A percentile compares a stretch with the other conserved stretches of the same genome.
Conservation (phyloP, 2,113 vertebrate species). For the Orcinus orca region DNA sequence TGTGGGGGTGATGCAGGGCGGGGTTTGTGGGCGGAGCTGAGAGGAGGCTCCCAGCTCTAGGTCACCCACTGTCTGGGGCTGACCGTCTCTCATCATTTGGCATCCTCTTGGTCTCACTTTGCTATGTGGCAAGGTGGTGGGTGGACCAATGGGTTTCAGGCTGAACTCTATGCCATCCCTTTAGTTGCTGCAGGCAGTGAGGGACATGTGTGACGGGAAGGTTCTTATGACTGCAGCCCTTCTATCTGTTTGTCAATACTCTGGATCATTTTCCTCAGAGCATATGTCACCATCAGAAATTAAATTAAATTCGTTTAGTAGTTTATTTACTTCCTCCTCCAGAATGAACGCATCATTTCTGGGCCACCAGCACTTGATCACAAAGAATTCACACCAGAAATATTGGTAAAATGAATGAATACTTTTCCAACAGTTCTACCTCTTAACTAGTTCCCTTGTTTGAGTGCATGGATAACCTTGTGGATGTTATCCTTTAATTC, state of each 20-base stretch:
- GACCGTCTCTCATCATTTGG: not conserved
- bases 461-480: accelerated
- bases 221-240: accelerated
- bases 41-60: not conserved
- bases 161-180: not conserved
- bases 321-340: not conserved
- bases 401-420: accelerated
- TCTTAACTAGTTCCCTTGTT: not conserved
- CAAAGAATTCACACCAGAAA: not conserved
- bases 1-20: not conserved
- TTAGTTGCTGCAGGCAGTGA: not conserved
- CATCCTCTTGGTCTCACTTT: not conserved
- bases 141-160: not conserved
- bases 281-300: too few relatives aligned
- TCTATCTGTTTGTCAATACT: not conserved
- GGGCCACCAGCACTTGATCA: not conserved
- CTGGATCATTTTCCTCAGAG: not conserved
- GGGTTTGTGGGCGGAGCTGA: not conserved
- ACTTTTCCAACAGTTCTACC: not conserved
- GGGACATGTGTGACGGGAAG: too few relatives aligned
- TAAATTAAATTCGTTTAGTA: too few relatives aligned
- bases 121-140: not conserved
- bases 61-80: not conserved
- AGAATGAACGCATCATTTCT: not conserved
- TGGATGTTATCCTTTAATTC: not conserved